phyloP scores from a whole-genome alignment of 1,140 invertebrate genomes.

The Charaxes varanes region DNA sequence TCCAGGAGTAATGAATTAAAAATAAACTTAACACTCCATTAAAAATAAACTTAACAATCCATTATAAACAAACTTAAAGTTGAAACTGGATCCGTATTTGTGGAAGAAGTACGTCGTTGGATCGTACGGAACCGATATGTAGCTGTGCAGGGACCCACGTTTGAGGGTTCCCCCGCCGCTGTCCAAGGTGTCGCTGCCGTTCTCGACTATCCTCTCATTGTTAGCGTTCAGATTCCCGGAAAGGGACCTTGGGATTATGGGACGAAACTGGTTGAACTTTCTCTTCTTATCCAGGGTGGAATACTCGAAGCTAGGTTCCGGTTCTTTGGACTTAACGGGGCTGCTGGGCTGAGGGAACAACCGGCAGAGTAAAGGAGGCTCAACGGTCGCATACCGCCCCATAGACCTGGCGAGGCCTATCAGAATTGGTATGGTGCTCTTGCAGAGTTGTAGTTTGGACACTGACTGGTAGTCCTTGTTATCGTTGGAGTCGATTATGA shows the following conservation, averaged over 20 bases:
- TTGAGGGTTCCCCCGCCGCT: constrained; percentile 59
- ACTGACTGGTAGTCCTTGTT: constrained; percentile 72
- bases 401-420: constrained; percentile 92
- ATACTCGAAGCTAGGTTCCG: constrained; percentile 59
- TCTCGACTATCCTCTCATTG: constrained; percentile 46
- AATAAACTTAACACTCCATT: no score
- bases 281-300: constrained; percentile 73
- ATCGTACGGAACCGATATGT: constrained; percentile 83
- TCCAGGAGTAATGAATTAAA: no score
- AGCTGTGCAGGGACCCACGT: constrained; percentile 76
- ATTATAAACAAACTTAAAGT: no score
- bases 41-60: no score
- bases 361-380: constrained; percentile 87
- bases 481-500: constrained; percentile 76
- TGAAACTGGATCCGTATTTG: constrained; percentile 94
- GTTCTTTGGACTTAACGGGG: constrained; percentile 73
- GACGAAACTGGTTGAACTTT: constrained; percentile 82
- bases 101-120: constrained; percentile 91
- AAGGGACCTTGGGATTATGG: constrained; percentile 94
- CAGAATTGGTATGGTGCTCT: constrained; percentile 87
- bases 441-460: constrained; percentile 83
- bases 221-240: constrained; percentile 85
- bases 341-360: constrained; percentile 87
- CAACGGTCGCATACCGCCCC: constrained; percentile 86
- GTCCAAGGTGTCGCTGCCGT: constrained; percentile 66